phyloP scores from a whole-genome alignment of 2,797 vertebrate species.

The Myoxocephalus aenaeus region DNA sequence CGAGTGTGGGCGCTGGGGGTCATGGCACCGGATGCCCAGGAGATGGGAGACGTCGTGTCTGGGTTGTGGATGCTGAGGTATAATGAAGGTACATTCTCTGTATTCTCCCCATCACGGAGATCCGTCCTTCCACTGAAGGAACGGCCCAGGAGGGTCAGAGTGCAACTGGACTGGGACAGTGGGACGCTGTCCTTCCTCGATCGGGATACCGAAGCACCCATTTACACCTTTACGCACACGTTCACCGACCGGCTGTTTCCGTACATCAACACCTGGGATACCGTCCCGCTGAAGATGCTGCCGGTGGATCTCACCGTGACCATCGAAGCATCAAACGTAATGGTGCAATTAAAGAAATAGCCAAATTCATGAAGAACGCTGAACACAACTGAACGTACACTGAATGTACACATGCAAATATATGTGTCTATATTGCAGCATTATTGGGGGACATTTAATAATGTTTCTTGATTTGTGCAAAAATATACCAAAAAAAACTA shows the following conservation, averaged over 20 bases:
- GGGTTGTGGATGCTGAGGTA: constrained; percentile 36
- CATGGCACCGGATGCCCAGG: neutral
- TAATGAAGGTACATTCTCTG: neutral
- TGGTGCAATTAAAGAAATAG: neutral
- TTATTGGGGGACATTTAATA: neutral
- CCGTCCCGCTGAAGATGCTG: constrained; percentile 8
- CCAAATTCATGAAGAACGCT: neutral
- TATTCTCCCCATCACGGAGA: neutral
- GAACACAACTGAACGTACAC: neutral
- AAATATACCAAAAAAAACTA: neutral
- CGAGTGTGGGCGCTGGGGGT: constrained; percentile 5
- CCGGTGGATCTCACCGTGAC: neutral
- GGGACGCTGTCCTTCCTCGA: neutral
- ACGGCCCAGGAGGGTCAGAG: neutral
- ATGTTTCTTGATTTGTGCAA: neutral
- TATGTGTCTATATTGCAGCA: neutral
- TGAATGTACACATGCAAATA: neutral
- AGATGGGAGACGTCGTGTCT: neutral
- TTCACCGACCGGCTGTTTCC: constrained; percentile 17
- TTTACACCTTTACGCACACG: constrained; percentile 20
- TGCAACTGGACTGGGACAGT: constrained; percentile 22
- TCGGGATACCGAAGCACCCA: neutral
- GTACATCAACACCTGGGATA: constrained; percentile 31
- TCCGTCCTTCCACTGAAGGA: neutral
- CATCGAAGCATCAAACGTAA: too few species aligned